Conservation (phyloP, 92 coral and sea anemone species). For the Porites divaricata region DNA sequence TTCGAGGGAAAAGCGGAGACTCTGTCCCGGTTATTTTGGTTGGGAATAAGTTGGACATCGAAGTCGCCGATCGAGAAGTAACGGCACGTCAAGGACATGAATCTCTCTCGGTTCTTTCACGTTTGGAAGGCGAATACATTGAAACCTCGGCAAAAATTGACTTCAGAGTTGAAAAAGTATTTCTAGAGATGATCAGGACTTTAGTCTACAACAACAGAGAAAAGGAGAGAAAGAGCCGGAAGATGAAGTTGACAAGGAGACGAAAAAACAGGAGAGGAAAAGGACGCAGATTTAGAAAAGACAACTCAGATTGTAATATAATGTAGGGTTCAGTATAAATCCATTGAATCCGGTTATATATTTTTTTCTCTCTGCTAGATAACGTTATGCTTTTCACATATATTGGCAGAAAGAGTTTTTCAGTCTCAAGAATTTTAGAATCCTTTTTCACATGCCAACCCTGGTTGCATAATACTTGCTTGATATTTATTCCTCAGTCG, state of each 20-base stretch:
- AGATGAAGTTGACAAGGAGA: slow-evolving; percentile 4
- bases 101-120: slow-evolving; percentile 46
- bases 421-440: background rate
- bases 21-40: slow-evolving; percentile 59
- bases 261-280: slow-evolving; percentile 4
- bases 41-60: slow-evolving; percentile 78
- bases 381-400: background rate
- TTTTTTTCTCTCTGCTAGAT: background rate
- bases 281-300: background rate
- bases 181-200: slow-evolving; percentile 36
- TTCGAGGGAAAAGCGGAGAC: slow-evolving; percentile 19
- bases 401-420: background rate
- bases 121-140: slow-evolving; percentile 72
- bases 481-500: background rate
- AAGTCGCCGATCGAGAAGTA: slow-evolving; percentile 51
- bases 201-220: slow-evolving; percentile 21
- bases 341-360: background rate
- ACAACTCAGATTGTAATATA: background rate
- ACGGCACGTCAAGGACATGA: slow-evolving; percentile 52
- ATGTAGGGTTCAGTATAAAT: background rate
- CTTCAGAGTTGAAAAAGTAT: slow-evolving; percentile 61
- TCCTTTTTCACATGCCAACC: background rate
- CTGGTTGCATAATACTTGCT: background rate
- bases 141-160: slow-evolving; percentile 73
- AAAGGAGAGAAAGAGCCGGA: slow-evolving; percentile 10